These are phyloP conservation scores for Nannospalax galili DNA, from an alignment of 2,113 vertebrate genomes.

Conservation along the genomic window DNA sequence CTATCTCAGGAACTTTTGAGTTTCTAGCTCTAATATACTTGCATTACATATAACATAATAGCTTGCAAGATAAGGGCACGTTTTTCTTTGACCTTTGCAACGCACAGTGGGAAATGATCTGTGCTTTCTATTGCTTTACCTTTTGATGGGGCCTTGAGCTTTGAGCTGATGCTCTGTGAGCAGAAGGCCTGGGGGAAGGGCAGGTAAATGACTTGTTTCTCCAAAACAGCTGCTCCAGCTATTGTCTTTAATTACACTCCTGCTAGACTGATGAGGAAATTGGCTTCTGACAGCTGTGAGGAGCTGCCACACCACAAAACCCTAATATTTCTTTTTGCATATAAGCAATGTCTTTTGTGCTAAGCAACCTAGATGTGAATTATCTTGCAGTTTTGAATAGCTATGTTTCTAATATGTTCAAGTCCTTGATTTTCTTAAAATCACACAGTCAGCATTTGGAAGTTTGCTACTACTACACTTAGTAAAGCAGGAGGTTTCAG, in stretches of 20 bases:
- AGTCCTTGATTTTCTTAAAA: conserved; percentile 54
- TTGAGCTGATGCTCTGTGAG: conserved; percentile 52
- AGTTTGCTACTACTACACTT: not conserved
- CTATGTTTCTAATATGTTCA: not conserved
- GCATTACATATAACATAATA: conserved; percentile 71
- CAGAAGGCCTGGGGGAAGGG: conserved; percentile 42
- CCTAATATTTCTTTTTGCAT: conserved; percentile 55
- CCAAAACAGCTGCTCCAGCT: conserved; percentile 78
- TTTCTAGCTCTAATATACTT: conserved; percentile 75
- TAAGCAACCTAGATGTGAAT: conserved; percentile 44
- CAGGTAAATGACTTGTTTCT: conserved; percentile 78
- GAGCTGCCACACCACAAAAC: not conserved
- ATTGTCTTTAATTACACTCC: conserved; percentile 86
- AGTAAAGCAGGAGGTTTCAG: not conserved
- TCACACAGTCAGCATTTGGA: not conserved
- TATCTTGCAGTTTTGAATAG: conserved; percentile 45
- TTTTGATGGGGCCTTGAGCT: conserved; percentile 58
- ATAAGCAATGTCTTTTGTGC: conserved; percentile 1
- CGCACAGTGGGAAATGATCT: conserved; percentile 73
- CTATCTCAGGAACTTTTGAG: conserved; percentile 63
- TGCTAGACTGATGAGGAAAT: conserved; percentile 58
- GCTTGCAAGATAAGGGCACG: not conserved
- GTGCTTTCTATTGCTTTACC: conserved; percentile 72
- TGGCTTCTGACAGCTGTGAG: conserved; percentile 48
- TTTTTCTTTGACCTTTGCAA: conserved; percentile 77